phyloP scores from a whole-genome alignment of 2,797 vertebrate genomes.

The Pteropus rufus region DNA sequence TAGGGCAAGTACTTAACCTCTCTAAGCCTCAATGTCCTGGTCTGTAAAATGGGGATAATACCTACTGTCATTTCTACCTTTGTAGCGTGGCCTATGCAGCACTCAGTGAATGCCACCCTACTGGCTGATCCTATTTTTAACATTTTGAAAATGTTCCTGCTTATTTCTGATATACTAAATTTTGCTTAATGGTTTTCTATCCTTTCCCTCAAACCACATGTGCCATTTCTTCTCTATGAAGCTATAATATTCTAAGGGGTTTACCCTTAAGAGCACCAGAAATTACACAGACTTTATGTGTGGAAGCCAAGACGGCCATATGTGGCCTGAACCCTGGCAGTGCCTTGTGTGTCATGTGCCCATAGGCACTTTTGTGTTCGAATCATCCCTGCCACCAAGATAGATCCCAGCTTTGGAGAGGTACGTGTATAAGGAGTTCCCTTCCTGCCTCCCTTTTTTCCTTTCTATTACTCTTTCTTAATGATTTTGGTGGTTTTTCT shows the following conservation, averaged over 20 bases:
- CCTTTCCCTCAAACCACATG: background rate
- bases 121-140: background rate
- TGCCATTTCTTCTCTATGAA: background rate
- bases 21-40: background rate
- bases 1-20: background rate
- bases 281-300: background rate
- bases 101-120: background rate
- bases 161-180: background rate
- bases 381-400: background rate
- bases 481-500: background rate
- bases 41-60: background rate
- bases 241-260: background rate
- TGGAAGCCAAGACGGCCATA: background rate
- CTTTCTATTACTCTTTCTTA: background rate
- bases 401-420: background rate
- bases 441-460: background rate
- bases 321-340: rapidly evolving
- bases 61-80: background rate
- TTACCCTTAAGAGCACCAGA: background rate
- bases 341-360: background rate
- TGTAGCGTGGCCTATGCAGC: background rate
- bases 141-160: background rate
- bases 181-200: background rate
- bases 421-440: background rate
- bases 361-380: too few species aligned